phyloP scores from a whole-genome alignment of 2,113 vertebrate species.

The human region DNA sequence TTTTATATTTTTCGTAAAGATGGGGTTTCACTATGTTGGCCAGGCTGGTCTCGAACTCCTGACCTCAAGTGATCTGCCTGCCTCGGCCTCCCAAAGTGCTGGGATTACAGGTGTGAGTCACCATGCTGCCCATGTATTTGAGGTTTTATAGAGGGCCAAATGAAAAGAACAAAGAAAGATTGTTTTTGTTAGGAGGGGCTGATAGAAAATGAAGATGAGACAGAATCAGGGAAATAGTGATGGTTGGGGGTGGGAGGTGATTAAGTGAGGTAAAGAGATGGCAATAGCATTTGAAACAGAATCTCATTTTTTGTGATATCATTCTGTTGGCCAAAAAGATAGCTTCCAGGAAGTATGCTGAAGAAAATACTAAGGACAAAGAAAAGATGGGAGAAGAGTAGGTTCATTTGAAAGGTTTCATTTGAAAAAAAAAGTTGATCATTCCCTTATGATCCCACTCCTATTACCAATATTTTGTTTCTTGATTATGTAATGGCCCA shows the following conservation, averaged over 20 bases:
- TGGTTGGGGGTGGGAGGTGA: background rate
- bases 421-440: background rate
- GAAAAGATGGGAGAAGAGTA: background rate
- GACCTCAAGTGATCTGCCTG: no score
- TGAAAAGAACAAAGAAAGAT: background rate
- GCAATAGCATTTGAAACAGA: background rate
- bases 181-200: background rate
- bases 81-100: no score
- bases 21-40: no score
- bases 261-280: background rate
- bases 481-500: background rate
- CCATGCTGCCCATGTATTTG: background rate
- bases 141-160: background rate
- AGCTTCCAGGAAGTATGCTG: background rate
- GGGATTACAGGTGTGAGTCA: no score
- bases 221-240: background rate
- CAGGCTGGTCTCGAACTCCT: no score
- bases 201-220: background rate
- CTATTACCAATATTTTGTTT: slow-evolving; percentile 42
- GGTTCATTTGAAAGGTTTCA: background rate
- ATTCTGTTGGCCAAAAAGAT: slow-evolving; percentile 31
- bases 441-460: background rate
- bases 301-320: slow-evolving; percentile 13
- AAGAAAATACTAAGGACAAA: slow-evolving; percentile 42
- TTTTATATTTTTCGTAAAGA: no score